Percentiles rank a stretch among this genome's conserved stretches.
phyloP scores from a whole-genome alignment of 2,113 vertebrate genomes.

The Picathartes gymnocephalus region DNA sequence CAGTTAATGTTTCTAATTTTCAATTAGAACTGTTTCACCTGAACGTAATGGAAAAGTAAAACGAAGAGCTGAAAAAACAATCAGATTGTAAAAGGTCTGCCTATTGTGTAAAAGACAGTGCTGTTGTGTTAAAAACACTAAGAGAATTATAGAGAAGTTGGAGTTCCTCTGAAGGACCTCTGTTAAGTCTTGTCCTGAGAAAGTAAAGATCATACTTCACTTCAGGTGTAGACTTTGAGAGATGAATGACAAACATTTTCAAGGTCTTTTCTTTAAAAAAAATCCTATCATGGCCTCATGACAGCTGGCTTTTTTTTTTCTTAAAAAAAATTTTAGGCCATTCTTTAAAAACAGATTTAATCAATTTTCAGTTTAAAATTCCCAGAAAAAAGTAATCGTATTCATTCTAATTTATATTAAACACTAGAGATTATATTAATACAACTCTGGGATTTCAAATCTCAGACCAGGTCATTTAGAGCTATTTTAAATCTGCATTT shows the following conservation, averaged over 20 bases:
- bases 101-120: neutral
- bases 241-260: neutral
- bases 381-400: neutral
- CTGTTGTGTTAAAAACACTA: neutral
- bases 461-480: neutral
- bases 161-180: neutral
- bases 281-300: neutral
- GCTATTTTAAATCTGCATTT: neutral
- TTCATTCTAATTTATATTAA: neutral
- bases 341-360: neutral
- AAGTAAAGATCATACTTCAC: neutral
- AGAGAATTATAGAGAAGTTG: neutral
- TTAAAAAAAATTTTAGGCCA: neutral
- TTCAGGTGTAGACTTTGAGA: neutral
- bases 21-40: neutral
- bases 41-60: neutral
- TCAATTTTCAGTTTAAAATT: neutral
- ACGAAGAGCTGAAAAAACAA: neutral
- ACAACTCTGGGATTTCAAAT: conserved; percentile 3
- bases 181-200: neutral
- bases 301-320: neutral
- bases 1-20: neutral
- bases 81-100: neutral
- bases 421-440: neutral
- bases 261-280: conserved; percentile 7